phyloP scores from a whole-genome alignment of 2,113 vertebrate species.

The Mustela nigripes region DNA sequence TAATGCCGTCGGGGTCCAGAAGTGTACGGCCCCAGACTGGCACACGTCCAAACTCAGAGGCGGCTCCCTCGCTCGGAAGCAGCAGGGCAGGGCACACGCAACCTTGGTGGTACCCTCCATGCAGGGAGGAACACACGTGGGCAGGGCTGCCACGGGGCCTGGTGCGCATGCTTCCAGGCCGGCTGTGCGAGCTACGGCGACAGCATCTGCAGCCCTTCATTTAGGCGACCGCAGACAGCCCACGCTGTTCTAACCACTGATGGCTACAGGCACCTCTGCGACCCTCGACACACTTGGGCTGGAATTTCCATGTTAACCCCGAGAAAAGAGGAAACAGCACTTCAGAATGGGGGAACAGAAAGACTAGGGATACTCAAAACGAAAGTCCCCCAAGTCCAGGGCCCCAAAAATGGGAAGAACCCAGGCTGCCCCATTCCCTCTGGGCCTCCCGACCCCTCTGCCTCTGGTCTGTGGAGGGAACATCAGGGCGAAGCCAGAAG shows the following conservation, averaged over 20 bases:
- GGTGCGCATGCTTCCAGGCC: neutral
- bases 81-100: fast-evolving
- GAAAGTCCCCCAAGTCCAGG: fast-evolving
- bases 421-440: neutral
- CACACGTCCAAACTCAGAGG: fast-evolving
- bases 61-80: fast-evolving
- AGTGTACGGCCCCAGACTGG: fast-evolving
- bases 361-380: neutral
- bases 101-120: fast-evolving
- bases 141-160: fast-evolving
- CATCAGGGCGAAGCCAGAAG: neutral
- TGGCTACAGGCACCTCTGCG: fast-evolving
- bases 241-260: fast-evolving
- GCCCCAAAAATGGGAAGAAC: neutral
- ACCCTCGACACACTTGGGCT: fast-evolving
- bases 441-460: neutral
- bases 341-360: neutral
- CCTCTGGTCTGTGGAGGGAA: neutral
- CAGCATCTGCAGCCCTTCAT: neutral
- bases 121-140: fast-evolving
- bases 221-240: neutral
- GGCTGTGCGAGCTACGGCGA: fast-evolving
- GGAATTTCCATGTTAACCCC: neutral
- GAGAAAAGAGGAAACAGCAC: neutral
- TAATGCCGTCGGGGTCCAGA: too few relatives aligned